Base-by-base conservation (phyloP, 2,797 vertebrate species). In the Platalea minor region DNA sequence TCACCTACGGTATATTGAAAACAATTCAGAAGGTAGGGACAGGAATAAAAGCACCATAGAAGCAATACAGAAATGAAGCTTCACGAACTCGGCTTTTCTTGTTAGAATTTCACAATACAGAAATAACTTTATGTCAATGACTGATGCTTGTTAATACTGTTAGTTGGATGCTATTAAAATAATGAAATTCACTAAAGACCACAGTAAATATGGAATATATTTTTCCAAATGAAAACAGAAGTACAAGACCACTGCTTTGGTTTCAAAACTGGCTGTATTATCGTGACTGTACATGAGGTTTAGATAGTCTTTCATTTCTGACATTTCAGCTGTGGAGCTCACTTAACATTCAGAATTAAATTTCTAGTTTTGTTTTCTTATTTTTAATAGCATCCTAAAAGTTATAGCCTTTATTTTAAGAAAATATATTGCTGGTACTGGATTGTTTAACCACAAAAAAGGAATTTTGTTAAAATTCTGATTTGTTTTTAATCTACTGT, bases 1-100 rank as follows among this genome's bases (percentile, higher is more conserved):
- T 99, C 97, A 99, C 99, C 99, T 99, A 70, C 0, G 4, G 91
- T 39, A 94, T 26, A 95, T 84, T 57, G 78, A 82, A 46, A 85
- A 93, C 64, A 94, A 48, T 70, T 95, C 65, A 93, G 82, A 75
- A 78, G 53, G 35, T 10, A 60, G 4, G 43, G 61, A 80, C 35
- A 72, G 91, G 43, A 93, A 60, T 17, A 92, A 92, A 86, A 89
- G 69, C 53, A 61, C 43, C 5, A 5, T 1, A 83, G 48, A 89
- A 91, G 31, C 75, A 79, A 77, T 90, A 89, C 63, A 90, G 70
- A 91, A 91, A 74, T 73, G 14, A 65, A 68, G 51, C 72, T 60
- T 83, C 23, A 79, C 35, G 13, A 74, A 37, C 41, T 76, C 26
- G 65, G 28, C 53, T 81, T 69, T 83, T 57, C 79, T 79, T 87